These are phyloP conservation scores for Columba livia DNA, from an alignment of 2,113 vertebrate species.

Conservation along the genomic window DNA sequence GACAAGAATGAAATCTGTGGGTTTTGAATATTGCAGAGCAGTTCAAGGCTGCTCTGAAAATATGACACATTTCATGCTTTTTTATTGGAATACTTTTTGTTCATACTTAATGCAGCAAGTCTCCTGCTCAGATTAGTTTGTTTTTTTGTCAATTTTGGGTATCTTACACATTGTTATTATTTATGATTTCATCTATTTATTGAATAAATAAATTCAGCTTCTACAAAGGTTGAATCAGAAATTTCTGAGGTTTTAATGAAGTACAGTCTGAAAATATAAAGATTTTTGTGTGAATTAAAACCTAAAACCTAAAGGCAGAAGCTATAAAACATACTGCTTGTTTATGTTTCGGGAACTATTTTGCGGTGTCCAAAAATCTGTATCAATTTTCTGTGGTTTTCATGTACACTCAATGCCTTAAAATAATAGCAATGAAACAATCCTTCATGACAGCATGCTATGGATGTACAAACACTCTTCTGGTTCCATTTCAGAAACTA, in stretches of 20 bases:
- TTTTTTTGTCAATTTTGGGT: background rate
- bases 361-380: background rate
- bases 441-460: background rate
- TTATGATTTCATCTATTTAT: slow-evolving; percentile 54
- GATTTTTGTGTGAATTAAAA: background rate
- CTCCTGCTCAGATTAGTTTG: background rate
- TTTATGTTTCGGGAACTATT: background rate
- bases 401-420: background rate
- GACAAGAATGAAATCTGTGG: background rate
- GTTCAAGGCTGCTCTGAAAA: slow-evolving; percentile 8
- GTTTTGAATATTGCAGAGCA: background rate
- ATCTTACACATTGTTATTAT: slow-evolving; percentile 29
- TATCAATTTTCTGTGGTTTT: background rate
- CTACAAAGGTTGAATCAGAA: background rate
- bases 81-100: background rate
- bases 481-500: background rate
- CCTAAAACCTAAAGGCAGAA: background rate
- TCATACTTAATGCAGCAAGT: slow-evolving; percentile 18
- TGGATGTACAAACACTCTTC: background rate
- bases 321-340: background rate
- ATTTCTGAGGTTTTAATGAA: slow-evolving; percentile 44
- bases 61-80: background rate
- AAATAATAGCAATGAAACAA: background rate
- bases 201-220: slow-evolving; percentile 27
- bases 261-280: background rate